Evolutionary conservation across 2,113 vertebrate genomes (phyloP).

Genomic region (Scomber scombrus): DNA sequence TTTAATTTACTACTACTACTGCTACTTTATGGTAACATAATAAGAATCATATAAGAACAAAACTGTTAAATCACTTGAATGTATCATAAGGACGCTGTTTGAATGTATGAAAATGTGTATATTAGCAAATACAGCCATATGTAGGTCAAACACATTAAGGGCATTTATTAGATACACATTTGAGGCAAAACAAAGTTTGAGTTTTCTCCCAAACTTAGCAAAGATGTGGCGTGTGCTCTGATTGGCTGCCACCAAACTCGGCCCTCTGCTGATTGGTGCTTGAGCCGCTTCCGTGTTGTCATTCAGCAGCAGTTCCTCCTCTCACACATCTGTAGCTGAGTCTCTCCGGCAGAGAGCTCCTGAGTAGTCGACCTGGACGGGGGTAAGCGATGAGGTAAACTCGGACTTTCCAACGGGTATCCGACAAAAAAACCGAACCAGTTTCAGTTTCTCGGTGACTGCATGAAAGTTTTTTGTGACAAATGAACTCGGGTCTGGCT

Average conservation of each 20-base stretch:
- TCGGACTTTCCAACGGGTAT: neutral
- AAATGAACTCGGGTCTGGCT: neutral
- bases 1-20: neutral
- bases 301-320: conserved; percentile 34
- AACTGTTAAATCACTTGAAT: neutral
- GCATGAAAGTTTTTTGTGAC: neutral
- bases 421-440: neutral
- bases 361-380: conserved; percentile 6
- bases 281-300: conserved; percentile 29
- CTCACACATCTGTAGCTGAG: conserved; percentile 31
- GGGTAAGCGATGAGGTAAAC: neutral
- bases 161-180: neutral
- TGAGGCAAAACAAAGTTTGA: conserved; percentile 28
- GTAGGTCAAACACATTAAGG: conserved; percentile 4
- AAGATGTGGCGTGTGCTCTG: neutral
- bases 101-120: neutral
- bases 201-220: neutral
- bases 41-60: neutral
- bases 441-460: neutral
- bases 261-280: conserved; percentile 64
- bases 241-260: conserved; percentile 57
- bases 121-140: neutral
- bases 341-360: conserved; percentile 4
- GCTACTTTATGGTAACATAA: neutral
- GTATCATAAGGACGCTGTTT: neutral